Percentiles rank a stretch among this genome's conserved stretches.
These are phyloP conservation scores for Litoditis marina DNA, from an alignment of 2,888 invertebrate species.

Conservation along the genomic window DNA sequence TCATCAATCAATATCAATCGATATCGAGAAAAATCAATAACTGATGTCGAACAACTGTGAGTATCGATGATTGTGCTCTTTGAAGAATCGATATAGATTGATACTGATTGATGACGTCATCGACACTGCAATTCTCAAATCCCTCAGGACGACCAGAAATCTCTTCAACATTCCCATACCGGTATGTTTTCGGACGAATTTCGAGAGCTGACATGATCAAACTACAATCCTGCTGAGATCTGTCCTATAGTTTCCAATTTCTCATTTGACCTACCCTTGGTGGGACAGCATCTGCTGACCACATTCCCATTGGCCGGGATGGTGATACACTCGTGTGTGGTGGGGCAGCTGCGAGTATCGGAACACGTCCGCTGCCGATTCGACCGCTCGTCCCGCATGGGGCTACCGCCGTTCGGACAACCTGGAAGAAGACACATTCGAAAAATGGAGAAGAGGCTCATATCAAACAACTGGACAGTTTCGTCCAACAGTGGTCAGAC, in stretches of 20 bases:
- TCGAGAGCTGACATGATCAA: neutral
- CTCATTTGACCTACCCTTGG: slow-evolving; percentile 33
- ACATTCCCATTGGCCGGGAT: slow-evolving; percentile 46
- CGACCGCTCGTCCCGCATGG: slow-evolving; percentile 45
- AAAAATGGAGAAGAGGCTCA: neutral
- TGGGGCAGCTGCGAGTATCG: slow-evolving; percentile 38
- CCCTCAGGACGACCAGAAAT: neutral
- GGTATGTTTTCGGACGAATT: too few relatives aligned
- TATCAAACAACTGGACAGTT: neutral
- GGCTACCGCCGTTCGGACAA: slow-evolving; percentile 58
- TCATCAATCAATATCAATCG: neutral
- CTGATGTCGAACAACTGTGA: too few relatives aligned
- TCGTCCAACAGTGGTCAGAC: neutral
- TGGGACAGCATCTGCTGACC: slow-evolving; percentile 54
- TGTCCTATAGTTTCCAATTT: too few relatives aligned
- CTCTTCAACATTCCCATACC: too few relatives aligned
- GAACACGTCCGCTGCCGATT: slow-evolving; percentile 48
- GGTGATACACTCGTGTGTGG: slow-evolving; percentile 51
- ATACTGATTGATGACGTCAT: neutral
- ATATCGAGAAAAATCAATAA: too few relatives aligned
- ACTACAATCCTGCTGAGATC: neutral
- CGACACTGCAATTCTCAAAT: neutral
- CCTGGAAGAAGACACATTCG: slow-evolving; percentile 20
- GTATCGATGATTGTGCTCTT: too few relatives aligned
- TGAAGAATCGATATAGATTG: too few relatives aligned